A percentile compares a stretch with the other conserved stretches of the same genome.
phyloP scores from a whole-genome alignment of 2,113 vertebrate species.

The Myodes glareolus region DNA sequence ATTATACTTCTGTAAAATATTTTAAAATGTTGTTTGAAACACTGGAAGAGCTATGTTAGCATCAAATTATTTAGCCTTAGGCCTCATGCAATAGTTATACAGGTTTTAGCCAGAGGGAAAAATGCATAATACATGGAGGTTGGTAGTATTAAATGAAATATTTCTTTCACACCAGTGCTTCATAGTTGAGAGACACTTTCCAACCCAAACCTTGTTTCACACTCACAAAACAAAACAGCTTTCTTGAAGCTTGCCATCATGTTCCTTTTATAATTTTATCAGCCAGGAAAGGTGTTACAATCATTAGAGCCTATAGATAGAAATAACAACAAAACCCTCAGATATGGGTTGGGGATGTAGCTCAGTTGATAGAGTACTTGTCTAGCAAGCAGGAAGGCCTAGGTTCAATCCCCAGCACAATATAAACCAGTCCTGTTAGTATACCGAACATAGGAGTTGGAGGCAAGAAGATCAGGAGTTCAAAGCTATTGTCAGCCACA shows the following conservation, averaged over 20 bases:
- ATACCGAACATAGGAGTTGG: no score
- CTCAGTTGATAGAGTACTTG: background rate
- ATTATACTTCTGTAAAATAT: background rate
- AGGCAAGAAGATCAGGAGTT: background rate
- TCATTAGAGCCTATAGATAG: background rate
- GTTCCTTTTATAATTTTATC: background rate
- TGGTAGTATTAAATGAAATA: conserved; percentile 39
- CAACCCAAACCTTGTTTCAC: conserved; percentile 8
- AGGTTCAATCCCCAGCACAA: background rate
- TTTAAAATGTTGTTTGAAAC: background rate
- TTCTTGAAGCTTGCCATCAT: background rate
- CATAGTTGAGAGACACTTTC: background rate
- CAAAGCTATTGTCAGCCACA: no score
- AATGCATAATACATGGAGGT: background rate
- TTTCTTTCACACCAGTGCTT: conserved; percentile 52
- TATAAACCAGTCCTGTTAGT: background rate
- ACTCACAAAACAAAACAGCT: background rate
- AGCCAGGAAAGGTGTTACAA: background rate
- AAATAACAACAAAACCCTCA: background rate
- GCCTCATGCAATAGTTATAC: background rate
- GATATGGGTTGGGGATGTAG: background rate
- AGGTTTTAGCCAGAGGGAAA: conserved; percentile 14
- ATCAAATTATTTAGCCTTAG: background rate
- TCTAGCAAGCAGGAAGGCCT: background rate
- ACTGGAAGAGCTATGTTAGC: background rate